Evolutionary conservation across 2,888 invertebrate species (phyloP).

Genomic region (Andricus quercusramuli): DNA sequence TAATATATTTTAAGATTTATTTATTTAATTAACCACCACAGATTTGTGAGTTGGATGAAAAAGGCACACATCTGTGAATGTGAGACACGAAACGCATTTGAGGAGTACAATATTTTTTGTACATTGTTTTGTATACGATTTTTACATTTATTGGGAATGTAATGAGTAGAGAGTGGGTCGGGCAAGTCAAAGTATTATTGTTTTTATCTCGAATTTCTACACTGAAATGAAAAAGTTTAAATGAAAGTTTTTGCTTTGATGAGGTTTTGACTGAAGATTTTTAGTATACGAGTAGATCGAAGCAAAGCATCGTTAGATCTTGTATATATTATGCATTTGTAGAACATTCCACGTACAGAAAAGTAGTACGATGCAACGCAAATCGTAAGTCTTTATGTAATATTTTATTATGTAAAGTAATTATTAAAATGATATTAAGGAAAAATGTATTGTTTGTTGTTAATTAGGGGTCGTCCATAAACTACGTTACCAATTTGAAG

Average conservation of each 20-base stretch:
- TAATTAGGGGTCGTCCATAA: not conserved
- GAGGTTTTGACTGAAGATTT: conserved; percentile 25
- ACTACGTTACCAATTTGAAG: no score
- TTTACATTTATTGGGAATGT: conserved; percentile 27
- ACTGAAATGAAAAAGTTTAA: not conserved
- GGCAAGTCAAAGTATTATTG: not conserved
- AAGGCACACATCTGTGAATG: conserved; percentile 17
- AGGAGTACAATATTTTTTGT: conserved; percentile 26
- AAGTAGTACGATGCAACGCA: conserved; percentile 26
- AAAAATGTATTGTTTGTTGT: not conserved
- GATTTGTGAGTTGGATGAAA: not conserved
- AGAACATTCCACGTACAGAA: conserved; percentile 32
- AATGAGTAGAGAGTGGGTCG: not conserved
- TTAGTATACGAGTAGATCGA: not conserved
- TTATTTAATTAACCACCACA: conserved; percentile 34
- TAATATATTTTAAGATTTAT: conserved; percentile 66
- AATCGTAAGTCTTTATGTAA: conserved; percentile 26
- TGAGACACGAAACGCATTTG: conserved; percentile 18
- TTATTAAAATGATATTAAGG: conserved; percentile 33
- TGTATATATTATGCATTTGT: conserved; percentile 30
- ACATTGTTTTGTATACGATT: conserved; percentile 28
- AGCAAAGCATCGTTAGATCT: conserved; percentile 10
- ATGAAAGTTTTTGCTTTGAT: not conserved
- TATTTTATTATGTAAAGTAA: conserved; percentile 42
- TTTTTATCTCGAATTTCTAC: not conserved